phyloP scores from a whole-genome alignment of 1,140 invertebrate genomes.

The Meloidogyne hapla region DNA sequence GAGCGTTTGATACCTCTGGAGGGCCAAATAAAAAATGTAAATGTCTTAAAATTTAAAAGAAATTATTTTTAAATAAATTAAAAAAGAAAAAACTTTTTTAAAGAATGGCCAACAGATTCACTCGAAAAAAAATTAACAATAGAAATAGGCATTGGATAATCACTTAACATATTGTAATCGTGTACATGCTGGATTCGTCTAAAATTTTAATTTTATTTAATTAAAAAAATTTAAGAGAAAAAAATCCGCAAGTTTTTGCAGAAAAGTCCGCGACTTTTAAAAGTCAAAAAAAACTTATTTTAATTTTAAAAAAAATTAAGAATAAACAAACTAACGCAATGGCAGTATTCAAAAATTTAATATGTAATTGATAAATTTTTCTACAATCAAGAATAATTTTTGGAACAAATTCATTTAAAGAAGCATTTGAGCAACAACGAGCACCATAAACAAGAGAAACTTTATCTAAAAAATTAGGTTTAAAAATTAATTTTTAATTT shows the following conservation, averaged over 20 bases:
- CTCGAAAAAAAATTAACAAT: neutral
- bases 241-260: too few relatives aligned
- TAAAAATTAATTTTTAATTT: too few relatives aligned
- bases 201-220: neutral
- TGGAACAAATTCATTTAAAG: neutral
- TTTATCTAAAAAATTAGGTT: neutral
- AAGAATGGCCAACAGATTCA: neutral
- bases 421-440: neutral
- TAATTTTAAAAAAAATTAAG: neutral
- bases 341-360: neutral
- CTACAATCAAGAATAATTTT: conserved; percentile 2
- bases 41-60: neutral
- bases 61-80: neutral
- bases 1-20: neutral
- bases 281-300: too few relatives aligned
- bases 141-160: neutral
- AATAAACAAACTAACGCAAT: neutral
- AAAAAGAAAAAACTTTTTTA: neutral
- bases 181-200: neutral
- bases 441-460: neutral
- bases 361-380: neutral
- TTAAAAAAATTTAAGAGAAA: neutral
- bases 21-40: neutral
- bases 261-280: too few relatives aligned
- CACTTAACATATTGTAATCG: conserved; percentile 2